Percentiles rank a stretch among this genome's conserved stretches.
phyloP scores from a whole-genome alignment of 1,140 invertebrate genomes.

The Drosophila busckii region DNA sequence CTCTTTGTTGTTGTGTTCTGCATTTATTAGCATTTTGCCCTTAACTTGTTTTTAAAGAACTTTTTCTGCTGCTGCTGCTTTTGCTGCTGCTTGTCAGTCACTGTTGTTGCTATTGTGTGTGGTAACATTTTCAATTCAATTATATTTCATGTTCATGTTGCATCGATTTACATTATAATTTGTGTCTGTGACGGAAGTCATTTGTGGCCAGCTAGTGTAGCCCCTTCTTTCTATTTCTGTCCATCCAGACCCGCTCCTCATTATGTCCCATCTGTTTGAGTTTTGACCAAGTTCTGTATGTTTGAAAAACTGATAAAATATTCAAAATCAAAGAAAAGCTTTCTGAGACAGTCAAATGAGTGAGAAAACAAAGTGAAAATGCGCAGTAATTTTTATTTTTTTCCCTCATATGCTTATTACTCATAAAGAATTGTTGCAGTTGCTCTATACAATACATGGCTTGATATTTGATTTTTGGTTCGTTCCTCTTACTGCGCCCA shows the following conservation, averaged over 20 bases:
- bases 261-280: no score
- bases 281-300: no score
- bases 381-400: no score
- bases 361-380: no score
- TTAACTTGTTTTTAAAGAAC: conserved; percentile 28
- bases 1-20: conserved; percentile 37
- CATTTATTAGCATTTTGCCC: conserved; percentile 76
- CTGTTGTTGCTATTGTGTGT: conserved; percentile 56
- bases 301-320: no score
- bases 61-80: conserved; percentile 7
- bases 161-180: conserved; percentile 77
- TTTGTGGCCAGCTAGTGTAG: conserved; percentile 52
- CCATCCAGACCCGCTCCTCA: no score
- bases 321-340: no score
- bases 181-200: conserved; percentile 72
- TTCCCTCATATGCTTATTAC: no score
- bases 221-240: no score
- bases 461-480: conserved; percentile 21
- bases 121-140: conserved; percentile 75
- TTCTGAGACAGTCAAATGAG: no score
- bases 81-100: conserved; percentile 53
- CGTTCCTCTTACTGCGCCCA: conserved; percentile 39
- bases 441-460: conserved; percentile 2
- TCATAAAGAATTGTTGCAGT: no score
- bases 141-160: conserved; percentile 76